phyloP scores from a whole-genome alignment of 2,797 vertebrate species.

The Nyctibius grandis region DNA sequence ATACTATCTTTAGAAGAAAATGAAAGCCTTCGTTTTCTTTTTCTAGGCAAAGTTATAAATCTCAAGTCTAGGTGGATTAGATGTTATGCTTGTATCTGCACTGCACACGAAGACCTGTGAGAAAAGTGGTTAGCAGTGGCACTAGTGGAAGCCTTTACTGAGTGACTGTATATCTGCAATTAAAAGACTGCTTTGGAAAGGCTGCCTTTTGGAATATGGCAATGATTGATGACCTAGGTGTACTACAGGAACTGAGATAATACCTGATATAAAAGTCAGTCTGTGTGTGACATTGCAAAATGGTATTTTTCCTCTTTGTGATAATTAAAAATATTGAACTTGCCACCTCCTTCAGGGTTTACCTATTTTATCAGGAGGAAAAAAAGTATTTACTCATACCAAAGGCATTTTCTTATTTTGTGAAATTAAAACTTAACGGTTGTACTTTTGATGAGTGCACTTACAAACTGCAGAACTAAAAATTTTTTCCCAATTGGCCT shows the following conservation, averaged over 20 bases:
- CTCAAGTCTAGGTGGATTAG: not conserved
- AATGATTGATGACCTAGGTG: not conserved
- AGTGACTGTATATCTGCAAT: not conserved
- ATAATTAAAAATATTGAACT: not conserved
- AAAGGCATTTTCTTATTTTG: not conserved
- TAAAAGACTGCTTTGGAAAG: not conserved
- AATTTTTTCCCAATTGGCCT: not conserved
- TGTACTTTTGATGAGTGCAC: not conserved
- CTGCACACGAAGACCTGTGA: not conserved
- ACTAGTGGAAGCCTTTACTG: not conserved
- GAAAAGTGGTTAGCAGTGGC: not conserved
- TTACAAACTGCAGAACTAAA: not conserved
- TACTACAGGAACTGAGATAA: not conserved
- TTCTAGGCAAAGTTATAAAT: not conserved
- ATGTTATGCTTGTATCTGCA: not conserved
- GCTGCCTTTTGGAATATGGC: not conserved
- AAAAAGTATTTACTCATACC: not conserved
- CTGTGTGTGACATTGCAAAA: not conserved
- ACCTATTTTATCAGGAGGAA: not conserved
- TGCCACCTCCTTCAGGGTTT: not conserved
- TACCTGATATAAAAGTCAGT: not conserved
- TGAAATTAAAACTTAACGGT: not conserved
- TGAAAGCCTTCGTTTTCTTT: not conserved
- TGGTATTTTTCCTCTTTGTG: not conserved
- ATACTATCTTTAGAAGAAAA: not conserved